Evolutionary conservation across 2,888 invertebrate genomes (phyloP), one percentile per base, ranked within the genome.

Genomic region (Plebejus melissa): DNA sequence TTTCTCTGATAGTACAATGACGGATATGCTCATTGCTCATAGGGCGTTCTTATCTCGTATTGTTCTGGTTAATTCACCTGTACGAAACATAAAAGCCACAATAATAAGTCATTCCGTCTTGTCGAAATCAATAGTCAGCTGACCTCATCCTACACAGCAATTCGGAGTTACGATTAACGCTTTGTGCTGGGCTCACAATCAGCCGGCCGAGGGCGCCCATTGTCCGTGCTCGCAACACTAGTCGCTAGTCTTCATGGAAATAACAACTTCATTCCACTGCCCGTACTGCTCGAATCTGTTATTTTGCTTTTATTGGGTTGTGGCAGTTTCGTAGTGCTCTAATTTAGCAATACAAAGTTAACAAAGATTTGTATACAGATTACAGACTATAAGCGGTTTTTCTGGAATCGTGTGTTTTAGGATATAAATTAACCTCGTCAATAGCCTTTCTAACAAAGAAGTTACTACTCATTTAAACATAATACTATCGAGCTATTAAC

Each of bases 101-200:
- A 58, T 58, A n/a, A 57, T 13, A 57, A 57, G 22, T 58, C n/a
- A n/a, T 22, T 58, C n/a, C 58, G 69, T 76, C 46, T 54, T 69
- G 69, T 71, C 75, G 76, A 77, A 78, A 79, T 77, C 77, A 78
- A 78, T 79, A 79, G 70, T 57, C 28, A 60, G 58, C 75, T 76
- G 77, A 76, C 76, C 75, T 77, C 79, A 78, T 74, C 77, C 74
- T 70, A 75, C 78, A 78, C 77, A 79, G 78, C 76, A 77, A 71
- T 76, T 75, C 74, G 74, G 74, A 77, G 71, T 71, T 76, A 50
- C 74, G 72, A 76, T 79, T 77, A 76, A 75, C 75, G 75, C 32
- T 75, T 76, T 74, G 69, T 50, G 70, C 75, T 54, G 74, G 57
- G 75, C 74, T 76, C 71, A 74, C 74, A 75, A 77, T 77, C 74